Evolutionary conservation across 2,797 vertebrate species (phyloP).

Genomic region (Xenops minutus): DNA sequence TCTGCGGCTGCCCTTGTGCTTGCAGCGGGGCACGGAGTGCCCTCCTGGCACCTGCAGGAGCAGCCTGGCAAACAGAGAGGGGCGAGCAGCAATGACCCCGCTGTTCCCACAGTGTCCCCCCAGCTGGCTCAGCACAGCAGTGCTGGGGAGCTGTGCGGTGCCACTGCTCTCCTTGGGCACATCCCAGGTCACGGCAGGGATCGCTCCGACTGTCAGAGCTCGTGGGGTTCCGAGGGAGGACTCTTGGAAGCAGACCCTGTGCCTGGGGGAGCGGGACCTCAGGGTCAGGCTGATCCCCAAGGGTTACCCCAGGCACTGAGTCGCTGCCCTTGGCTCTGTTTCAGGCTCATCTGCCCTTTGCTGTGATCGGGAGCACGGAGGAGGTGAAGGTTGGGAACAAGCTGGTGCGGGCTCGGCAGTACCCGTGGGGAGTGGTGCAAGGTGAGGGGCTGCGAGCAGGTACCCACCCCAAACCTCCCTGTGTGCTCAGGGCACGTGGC

Average conservation of each 20-base stretch:
- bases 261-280: not conserved
- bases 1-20: not conserved
- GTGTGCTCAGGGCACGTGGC: fast-evolving
- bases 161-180: fast-evolving
- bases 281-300: not conserved
- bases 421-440: conserved; percentile 98
- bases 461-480: not conserved
- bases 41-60: fast-evolving
- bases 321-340: not conserved
- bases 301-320: not conserved
- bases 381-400: conserved; percentile 99
- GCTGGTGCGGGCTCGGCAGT: conserved; percentile 94
- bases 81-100: not conserved
- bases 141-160: not conserved
- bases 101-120: not conserved
- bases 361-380: conserved; percentile 96
- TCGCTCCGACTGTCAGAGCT: fast-evolving
- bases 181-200: fast-evolving
- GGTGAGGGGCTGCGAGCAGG: conserved; percentile 76
- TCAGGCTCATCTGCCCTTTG: conserved; percentile 96
- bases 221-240: fast-evolving
- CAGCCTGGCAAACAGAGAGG: not conserved
- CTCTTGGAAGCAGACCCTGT: not conserved
- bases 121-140: not conserved
- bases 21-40: not conserved